phyloP scores from a whole-genome alignment of 2,797 vertebrate genomes.

The Smutsia gigantea region DNA sequence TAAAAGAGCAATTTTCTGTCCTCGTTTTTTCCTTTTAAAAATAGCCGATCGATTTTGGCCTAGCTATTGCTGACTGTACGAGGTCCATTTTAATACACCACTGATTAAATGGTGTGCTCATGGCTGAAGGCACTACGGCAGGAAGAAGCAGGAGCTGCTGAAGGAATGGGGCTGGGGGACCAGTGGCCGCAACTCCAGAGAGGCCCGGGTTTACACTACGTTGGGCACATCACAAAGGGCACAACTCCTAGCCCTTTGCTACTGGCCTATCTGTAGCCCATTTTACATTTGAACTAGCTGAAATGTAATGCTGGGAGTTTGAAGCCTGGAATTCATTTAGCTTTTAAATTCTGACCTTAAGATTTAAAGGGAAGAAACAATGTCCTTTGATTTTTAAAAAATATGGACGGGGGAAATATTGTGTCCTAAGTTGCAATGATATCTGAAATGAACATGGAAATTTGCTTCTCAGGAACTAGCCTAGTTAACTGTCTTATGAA shows the following conservation, averaged over 20 bases:
- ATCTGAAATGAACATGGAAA: conserved; percentile 48
- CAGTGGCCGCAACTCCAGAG: not conserved
- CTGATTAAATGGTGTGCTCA: conserved; percentile 75
- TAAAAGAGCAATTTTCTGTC: conserved; percentile 78
- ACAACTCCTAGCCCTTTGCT: not conserved
- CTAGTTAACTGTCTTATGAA: not conserved
- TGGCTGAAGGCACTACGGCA: conserved; percentile 65
- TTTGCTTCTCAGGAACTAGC: not conserved
- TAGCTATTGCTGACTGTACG: conserved; percentile 75
- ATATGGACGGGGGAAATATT: not conserved
- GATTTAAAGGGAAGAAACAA: not conserved
- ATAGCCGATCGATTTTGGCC: conserved; percentile 82
- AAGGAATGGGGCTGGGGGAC: not conserved
- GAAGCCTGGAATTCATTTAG: conserved; percentile 62
- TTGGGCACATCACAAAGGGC: not conserved
- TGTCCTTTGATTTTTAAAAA: conserved; percentile 19
- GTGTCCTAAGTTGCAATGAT: conserved; percentile 17
- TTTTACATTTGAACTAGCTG: not conserved
- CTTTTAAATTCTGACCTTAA: conserved; percentile 67
- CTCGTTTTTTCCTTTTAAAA: conserved; percentile 58
- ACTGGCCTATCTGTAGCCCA: not conserved
- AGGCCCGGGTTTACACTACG: not conserved
- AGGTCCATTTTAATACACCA: conserved; percentile 68
- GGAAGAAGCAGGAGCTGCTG: conserved; percentile 52
- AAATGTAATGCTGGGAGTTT: conserved; percentile 33